Evolutionary conservation across 1,140 invertebrate genomes (phyloP), one percentile per base, ranked within the genome.

Genomic region (Heliconius melpomene): DNA sequence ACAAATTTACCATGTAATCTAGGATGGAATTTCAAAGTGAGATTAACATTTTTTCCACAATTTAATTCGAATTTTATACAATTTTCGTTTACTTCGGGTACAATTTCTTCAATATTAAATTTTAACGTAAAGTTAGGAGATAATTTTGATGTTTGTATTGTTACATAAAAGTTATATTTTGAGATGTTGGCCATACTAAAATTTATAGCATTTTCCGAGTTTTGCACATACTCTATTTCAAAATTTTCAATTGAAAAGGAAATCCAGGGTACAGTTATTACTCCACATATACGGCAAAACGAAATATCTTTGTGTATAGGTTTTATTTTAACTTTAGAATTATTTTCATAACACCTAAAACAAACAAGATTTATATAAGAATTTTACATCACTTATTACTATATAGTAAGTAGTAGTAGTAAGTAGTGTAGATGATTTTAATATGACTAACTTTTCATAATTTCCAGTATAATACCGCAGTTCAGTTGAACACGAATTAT

Each of bases 131-230:
- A 94, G 79, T 85, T 85, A 60, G 92, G 93, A 8, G 76, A 36
- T 50, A 94, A 74, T 77, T 93, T 94, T 74, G 87, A 82, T 52
- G 85, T 91, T 72, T 90, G 52, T 57, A 94, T 92, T n/a, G 90
- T 89, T 1, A 93, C 80, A 50, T 86, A 79, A 74, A 93, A 86
- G 72, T 80, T 86, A 85, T 90, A 90, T 81, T 93, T 94, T 7
- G 91, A 94, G 40, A 94, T 72, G 77, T 94, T 94, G 32, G 79
- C 90, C 84, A 93, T 90, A 16, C 86, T 88, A 76, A 94, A 94
- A n/a, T 90, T 76, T 50, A 93, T 84, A n/a, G 8, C 76, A 81
- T 92, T 92, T 29, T 77, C 81, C 32, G 66, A 70, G 75, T 86
- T 87, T 54, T 77, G 57, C 29, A 79, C 70, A 78, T 83, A 93